Base-by-base conservation (phyloP, 2,888 invertebrate genomes). In the Drosophila pseudotakahashii region DNA sequence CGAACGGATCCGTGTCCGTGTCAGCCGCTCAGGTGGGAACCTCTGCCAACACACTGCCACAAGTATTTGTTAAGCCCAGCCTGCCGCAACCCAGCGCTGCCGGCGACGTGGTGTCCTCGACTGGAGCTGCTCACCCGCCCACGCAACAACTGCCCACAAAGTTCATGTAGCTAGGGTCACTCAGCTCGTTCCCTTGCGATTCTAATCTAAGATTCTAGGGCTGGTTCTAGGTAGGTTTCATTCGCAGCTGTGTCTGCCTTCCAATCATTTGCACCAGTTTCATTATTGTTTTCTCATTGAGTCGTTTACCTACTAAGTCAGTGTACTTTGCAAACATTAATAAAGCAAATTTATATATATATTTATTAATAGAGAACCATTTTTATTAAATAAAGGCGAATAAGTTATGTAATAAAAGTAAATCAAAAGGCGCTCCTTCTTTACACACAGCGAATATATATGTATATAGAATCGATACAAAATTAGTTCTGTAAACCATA, bases 1-100 rank as follows among this genome's bases (percentile, higher is more conserved):
- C 69, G 23, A 81, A 88, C 60, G 81, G 81, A 32, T 47, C 76
- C 30, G 16, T 54, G 23, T 57, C 57, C 36, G 51, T 36, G 58
- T 37, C 61, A 10, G 45, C 61, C 14, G 36, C 45, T 45, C 61
- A 61, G 14, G 19, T 61, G 47, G 58, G 41, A 23, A 14, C 59
- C 23, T 14, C 51, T 51, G 55, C 63, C 61, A 58, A 66, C 60
- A 70, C 87, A 87, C 84, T 84, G 84, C 84, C 84, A 82, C 84
- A 87, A 84, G 87, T 87, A 84, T 84, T 87, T 78, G 69, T 82
- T 52, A 84, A 84, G 82, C 87, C 87, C 67, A 74, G 74, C 59
- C 81, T 78, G 58, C 63, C 73, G 4, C 62, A 50, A 30, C 48
- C 48, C 11, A 32, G 41, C 54, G 44, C 68, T 57, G 73, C 42